phyloP scores from a whole-genome alignment of 2,888 invertebrate species.

The Drosophila picticornis region DNA sequence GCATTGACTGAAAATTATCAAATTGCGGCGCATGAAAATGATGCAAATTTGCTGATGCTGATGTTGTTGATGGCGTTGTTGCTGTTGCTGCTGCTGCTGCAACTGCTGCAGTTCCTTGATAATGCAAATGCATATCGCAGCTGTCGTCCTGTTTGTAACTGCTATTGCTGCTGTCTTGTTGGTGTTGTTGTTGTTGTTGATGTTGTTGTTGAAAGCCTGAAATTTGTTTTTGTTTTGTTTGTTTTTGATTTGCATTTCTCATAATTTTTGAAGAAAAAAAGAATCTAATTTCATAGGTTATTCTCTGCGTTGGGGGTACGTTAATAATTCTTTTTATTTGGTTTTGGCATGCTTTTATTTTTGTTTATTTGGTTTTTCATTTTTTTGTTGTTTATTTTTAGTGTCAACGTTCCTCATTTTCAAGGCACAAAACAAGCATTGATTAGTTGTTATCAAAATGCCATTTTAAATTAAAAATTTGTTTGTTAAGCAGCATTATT shows the following conservation, averaged over 20 bases:
- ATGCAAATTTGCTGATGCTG: constrained; percentile 28
- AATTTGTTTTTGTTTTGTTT: constrained; percentile 83
- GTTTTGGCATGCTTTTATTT: constrained; percentile 56
- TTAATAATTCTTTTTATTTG: constrained; percentile 28
- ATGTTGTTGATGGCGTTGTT: constrained; percentile 10
- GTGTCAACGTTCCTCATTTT: constrained; percentile 37
- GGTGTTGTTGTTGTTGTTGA: constrained; percentile 40
- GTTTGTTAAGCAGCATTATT: constrained; percentile 33
- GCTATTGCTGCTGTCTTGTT: constrained; percentile 52
- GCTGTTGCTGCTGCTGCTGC: constrained; percentile 17
- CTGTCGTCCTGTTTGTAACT: constrained; percentile 57
- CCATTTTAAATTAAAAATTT: constrained; percentile 50
- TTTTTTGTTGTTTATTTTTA: constrained; percentile 34
- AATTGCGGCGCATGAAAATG: constrained; percentile 70
- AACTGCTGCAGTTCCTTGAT: constrained; percentile 31
- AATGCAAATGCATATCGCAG: constrained; percentile 52
- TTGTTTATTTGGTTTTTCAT: constrained; percentile 11
- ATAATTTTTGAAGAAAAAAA: constrained; percentile 43
- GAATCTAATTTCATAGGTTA: constrained; percentile 17
- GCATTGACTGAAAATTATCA: constrained; percentile 66
- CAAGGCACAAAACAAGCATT: constrained; percentile 72
- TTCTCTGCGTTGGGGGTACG: constrained; percentile 19
- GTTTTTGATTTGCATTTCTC: constrained; percentile 55
- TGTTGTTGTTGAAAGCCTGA: constrained; percentile 75
- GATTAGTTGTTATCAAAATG: constrained; percentile 73